These are phyloP conservation scores for Poecilia wingei DNA, from an alignment of 2,797 vertebrate species.

Conservation along the genomic window DNA sequence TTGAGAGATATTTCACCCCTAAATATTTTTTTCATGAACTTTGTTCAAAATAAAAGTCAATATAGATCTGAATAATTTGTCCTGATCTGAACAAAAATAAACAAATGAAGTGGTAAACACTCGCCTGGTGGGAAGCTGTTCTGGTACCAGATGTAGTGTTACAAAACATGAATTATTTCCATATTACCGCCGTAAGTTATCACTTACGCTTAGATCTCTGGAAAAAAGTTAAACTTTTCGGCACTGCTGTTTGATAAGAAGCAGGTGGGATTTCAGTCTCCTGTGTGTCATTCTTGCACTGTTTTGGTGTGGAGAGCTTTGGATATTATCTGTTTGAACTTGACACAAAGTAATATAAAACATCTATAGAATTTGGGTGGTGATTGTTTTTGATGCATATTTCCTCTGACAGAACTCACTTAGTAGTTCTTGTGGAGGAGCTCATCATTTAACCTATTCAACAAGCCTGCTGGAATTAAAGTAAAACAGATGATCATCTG, in stretches of 20 bases:
- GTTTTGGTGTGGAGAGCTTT: background rate
- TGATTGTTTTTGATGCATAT: background rate
- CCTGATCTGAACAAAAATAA: background rate
- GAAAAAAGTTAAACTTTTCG: background rate
- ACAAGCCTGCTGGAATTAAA: conserved; percentile 11
- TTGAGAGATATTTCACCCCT: background rate
- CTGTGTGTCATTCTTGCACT: background rate
- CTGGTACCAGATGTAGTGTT: background rate
- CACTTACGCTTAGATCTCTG: background rate
- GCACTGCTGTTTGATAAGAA: background rate
- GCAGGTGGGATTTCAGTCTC: background rate
- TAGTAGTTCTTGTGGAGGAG: background rate
- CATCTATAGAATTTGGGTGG: background rate
- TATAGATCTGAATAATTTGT: background rate
- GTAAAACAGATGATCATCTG: conserved; percentile 24
- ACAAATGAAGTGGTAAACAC: background rate
- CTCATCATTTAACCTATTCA: background rate
- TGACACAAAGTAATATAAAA: background rate
- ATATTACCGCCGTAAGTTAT: background rate
- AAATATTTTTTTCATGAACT: background rate
- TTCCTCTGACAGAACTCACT: background rate
- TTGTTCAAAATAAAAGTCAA: background rate
- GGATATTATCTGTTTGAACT: background rate
- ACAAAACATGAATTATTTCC: background rate
- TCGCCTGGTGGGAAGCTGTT: background rate